Conservation (phyloP, 2,888 invertebrate genomes). For the Drosophila borborema region DNA sequence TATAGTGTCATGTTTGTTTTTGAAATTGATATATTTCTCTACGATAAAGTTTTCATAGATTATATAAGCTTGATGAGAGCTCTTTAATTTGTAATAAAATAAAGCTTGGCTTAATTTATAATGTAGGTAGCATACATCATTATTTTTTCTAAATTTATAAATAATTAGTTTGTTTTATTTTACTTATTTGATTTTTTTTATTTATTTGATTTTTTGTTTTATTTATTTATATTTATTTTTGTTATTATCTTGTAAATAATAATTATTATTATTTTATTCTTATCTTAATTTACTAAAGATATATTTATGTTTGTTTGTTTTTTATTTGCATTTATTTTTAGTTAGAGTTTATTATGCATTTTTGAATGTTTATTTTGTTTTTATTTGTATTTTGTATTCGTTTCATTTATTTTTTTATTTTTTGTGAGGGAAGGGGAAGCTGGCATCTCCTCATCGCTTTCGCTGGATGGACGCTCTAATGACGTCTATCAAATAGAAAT, state of each 20-base stretch:
- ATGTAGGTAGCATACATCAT: not conserved
- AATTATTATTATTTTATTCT: not conserved
- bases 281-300: not conserved
- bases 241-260: not conserved
- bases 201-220: no score
- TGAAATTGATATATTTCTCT: conserved; percentile 7
- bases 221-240: not conserved
- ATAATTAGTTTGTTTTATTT: not conserved
- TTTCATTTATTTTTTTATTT: conserved; percentile 3
- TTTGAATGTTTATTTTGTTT: not conserved
- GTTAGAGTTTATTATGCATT: not conserved
- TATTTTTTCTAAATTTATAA: not conserved
- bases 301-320: not conserved
- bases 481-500: conserved; percentile 63
- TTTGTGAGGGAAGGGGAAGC: not conserved
- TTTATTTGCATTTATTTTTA: not conserved
- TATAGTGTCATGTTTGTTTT: not conserved
- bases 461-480: conserved; percentile 49
- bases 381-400: conserved; percentile 5
- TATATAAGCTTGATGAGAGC: not conserved
- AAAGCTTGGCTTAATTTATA: not conserved
- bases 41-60: not conserved
- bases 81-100: not conserved
- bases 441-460: conserved; percentile 44
- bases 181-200: not conserved